A percentile compares a stretch with the other conserved stretches of the same genome.
Evolutionary conservation across 2,113 vertebrate species (phyloP).

Genomic region (Mobula hypostoma): DNA sequence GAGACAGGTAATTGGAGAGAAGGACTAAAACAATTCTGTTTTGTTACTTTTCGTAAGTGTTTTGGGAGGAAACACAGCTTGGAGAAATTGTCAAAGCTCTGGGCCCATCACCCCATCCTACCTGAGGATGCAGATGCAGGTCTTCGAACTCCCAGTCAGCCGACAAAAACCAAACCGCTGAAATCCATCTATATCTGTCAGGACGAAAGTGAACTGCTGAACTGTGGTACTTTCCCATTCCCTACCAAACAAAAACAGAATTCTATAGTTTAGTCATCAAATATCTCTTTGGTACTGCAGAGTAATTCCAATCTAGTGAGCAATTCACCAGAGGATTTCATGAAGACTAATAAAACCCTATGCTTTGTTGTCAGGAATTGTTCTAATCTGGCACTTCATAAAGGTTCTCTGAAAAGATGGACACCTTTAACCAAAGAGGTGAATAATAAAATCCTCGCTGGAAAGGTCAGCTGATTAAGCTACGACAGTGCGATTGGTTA

Average conservation of each 20-base stretch:
- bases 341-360: not conserved
- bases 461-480: not conserved
- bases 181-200: slow-evolving; percentile 76
- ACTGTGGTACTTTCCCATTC: slow-evolving; percentile 56
- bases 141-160: slow-evolving; percentile 61
- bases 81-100: not conserved
- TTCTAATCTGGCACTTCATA: not conserved
- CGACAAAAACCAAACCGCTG: slow-evolving; percentile 83
- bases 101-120: slow-evolving; percentile 41
- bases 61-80: not conserved
- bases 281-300: not conserved
- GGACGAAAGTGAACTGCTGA: slow-evolving; percentile 83
- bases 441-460: not conserved
- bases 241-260: slow-evolving; percentile 47
- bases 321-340: not conserved
- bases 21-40: not conserved
- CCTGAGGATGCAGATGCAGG: slow-evolving; percentile 81
- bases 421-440: not conserved
- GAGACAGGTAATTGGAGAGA: not conserved
- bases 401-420: not conserved
- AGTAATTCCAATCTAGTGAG: not conserved
- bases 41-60: not conserved
- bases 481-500: not conserved
- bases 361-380: not conserved
- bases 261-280: not conserved